phyloP scores from a whole-genome alignment of 2,888 invertebrate genomes.

The Dexiosoma caninum region DNA sequence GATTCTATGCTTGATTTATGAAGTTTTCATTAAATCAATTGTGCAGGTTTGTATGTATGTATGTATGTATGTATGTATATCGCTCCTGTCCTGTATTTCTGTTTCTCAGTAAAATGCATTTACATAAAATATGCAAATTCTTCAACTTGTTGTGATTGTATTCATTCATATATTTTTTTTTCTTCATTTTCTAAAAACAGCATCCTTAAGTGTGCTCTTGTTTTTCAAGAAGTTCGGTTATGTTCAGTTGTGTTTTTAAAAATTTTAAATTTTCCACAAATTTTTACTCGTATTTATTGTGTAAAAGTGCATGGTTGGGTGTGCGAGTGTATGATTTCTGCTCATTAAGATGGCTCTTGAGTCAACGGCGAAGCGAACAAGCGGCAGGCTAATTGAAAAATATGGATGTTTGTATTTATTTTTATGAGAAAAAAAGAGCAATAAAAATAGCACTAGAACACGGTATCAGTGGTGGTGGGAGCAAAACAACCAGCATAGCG shows the following conservation, averaged over 20 bases:
- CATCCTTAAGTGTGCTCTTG: conserved; percentile 62
- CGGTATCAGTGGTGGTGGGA: background rate
- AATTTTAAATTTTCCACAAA: conserved; percentile 44
- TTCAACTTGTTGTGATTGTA: conserved; percentile 33
- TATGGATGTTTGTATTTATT: background rate
- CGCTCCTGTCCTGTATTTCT: background rate
- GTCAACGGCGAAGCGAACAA: conserved; percentile 59
- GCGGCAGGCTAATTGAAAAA: conserved; percentile 59
- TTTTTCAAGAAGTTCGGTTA: conserved; percentile 61
- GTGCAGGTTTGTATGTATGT: background rate
- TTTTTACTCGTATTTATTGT: conserved; percentile 4
- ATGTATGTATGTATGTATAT: no score
- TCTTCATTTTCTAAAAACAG: conserved; percentile 25
- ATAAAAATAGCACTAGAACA: conserved; percentile 9
- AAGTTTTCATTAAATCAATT: background rate
- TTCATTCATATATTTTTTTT: conserved; percentile 13
- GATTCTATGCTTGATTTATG: background rate
- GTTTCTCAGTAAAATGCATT: conserved; percentile 32
- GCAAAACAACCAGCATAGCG: conserved; percentile 25
- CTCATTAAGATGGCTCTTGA: conserved; percentile 62
- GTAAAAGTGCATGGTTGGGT: background rate
- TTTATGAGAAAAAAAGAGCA: conserved; percentile 22
- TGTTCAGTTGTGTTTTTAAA: conserved; percentile 25
- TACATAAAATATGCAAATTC: conserved; percentile 48
- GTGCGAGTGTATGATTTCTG: conserved; percentile 14